A percentile compares a stretch with the other conserved stretches of the same genome.
Evolutionary conservation across 2,888 invertebrate species (phyloP).

Genomic region (Malthinus seriepunctatus): DNA sequence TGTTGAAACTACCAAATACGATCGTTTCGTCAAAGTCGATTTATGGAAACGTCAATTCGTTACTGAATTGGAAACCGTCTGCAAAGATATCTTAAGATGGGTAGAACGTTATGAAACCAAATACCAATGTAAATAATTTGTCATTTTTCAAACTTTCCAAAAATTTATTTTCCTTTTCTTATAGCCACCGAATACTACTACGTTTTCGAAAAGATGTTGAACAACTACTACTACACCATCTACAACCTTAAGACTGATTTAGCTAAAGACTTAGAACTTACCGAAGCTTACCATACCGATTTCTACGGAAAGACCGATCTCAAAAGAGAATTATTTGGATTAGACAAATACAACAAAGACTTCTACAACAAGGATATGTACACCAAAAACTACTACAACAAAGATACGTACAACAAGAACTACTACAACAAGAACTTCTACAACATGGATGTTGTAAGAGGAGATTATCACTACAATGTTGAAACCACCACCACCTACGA

Average conservation of each 20-base stretch:
- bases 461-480: neutral
- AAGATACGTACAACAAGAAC: neutral
- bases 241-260: slow-evolving; percentile 1
- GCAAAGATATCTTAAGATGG: neutral
- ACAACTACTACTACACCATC: neutral
- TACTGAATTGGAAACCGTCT: neutral
- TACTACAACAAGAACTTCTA: neutral
- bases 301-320: neutral
- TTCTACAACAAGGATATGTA: neutral
- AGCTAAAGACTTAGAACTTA: neutral
- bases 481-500: neutral
- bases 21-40: neutral
- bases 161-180: no score
- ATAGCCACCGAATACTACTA: neutral
- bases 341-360: neutral
- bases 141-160: no score
- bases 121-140: neutral
- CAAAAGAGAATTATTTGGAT: neutral
- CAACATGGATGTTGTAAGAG: neutral
- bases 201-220: neutral
- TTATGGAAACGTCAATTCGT: slow-evolving; percentile 1
- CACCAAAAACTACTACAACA: neutral
- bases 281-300: no score
- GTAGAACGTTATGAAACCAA: neutral
- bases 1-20: neutral